These are phyloP conservation scores for Lynx canadensis DNA, from an alignment of 2,113 vertebrate species.

Conservation along the genomic window DNA sequence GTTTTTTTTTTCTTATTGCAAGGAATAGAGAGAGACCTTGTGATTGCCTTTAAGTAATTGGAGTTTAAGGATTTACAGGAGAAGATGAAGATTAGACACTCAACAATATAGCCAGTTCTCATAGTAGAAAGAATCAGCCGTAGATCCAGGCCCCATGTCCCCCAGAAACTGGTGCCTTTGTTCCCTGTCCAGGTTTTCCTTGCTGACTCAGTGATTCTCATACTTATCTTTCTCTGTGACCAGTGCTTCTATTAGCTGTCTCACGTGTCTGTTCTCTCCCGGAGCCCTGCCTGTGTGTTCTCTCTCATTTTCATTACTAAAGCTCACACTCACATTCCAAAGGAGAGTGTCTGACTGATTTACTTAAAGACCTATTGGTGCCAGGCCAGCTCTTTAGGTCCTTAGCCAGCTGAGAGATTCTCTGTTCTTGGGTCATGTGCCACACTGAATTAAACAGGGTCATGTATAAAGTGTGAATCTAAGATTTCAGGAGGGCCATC, in stretches of 20 bases:
- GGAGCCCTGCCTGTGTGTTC: not conserved
- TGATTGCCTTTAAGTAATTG: constrained; percentile 20
- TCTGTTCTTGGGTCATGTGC: constrained; percentile 41
- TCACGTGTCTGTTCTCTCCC: not conserved
- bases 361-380: constrained; percentile 28
- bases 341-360: constrained; percentile 45
- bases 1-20: constrained; percentile 6
- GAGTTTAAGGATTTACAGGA: not conserved
- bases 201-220: not conserved
- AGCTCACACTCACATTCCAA: not conserved
- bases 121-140: not conserved
- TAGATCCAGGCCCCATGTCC: not conserved
- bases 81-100: not conserved
- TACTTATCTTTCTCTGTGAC: not conserved
- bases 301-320: not conserved
- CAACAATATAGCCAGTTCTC: not conserved
- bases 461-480: not conserved
- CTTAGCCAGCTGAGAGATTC: not conserved
- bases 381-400: not conserved
- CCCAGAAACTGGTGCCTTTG: not conserved
- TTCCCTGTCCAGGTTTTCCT: not conserved
- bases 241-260: not conserved
- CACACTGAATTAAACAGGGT: not conserved
- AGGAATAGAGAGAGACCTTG: constrained; percentile 13
- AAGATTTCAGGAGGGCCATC: constrained; percentile 31